Evolutionary conservation across 23 tunicate species (phyloP), one percentile per base, ranked within the genome.

Genomic region (Trididemnum clinides): DNA sequence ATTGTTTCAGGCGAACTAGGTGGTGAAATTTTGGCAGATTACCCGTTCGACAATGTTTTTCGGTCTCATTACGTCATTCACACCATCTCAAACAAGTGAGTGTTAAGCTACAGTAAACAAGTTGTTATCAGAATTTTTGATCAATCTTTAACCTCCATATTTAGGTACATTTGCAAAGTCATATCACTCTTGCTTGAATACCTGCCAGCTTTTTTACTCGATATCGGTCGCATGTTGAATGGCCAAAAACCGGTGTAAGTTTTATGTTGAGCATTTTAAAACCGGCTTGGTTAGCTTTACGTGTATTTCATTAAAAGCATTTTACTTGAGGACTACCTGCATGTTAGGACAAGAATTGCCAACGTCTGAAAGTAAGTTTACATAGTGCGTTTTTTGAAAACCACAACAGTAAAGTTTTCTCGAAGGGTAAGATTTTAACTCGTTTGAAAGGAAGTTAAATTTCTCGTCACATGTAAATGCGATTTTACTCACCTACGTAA

Each of bases 161-260:
- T 18, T 88, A 94, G 98, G 33, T 81, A 78, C 81, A 30, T 88
- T 0, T 95, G 85, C 28, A 26, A 81, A 35, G 51, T 77, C 37
- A 27, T 89, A 38, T 64, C 84, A 30, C 89, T 94, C 50, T 77
- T 94, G 22, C 70, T 35, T 38, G 90, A 94, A 27, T 80, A 94
- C 57, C 49, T 94, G 38, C 98, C 98, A 20, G 98, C 93, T 0
- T 88, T 49, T 57, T 18, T 94, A 21, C 65, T 94, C 28, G 98
- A 94, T 64, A 33, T 69, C 37, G 90, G 82, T 35, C 81, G 82
- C 2, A 88, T 92, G 0, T 33, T 94, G 33, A 23, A 51, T 34
- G 98, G 98, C 28, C 82, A 57, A 29, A 94, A 85, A 82, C 98
- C 98, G 28, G 72, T 74, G 98, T 94, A 82, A 65, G 80, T 33